phyloP scores from a whole-genome alignment of 2,113 vertebrate genomes.

The Cebus imitator region DNA sequence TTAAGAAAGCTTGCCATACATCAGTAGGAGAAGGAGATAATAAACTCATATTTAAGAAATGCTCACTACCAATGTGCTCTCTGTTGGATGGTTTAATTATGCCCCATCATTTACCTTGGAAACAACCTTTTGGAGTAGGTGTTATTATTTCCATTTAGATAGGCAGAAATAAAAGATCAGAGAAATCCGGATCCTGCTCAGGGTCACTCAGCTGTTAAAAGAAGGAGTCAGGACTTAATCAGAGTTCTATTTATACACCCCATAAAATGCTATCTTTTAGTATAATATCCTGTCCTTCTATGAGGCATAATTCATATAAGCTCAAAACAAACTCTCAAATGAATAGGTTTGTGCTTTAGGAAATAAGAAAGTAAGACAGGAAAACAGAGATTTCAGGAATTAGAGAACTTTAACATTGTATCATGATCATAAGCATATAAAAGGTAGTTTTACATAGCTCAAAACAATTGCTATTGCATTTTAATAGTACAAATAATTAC shows the following conservation, averaged over 20 bases:
- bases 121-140: not conserved
- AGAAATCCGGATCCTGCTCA: not conserved
- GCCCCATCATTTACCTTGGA: slow-evolving; percentile 5
- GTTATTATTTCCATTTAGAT: slow-evolving; percentile 25
- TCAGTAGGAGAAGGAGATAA: not conserved
- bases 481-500: not conserved
- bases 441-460: not conserved
- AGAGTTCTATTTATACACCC: not conserved
- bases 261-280: not conserved
- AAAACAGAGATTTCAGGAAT: not conserved
- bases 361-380: not conserved
- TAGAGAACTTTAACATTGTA: not conserved
- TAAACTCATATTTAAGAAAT: not conserved
- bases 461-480: not conserved
- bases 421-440: not conserved
- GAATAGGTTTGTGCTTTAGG: not conserved
- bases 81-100: slow-evolving; percentile 33
- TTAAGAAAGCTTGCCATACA: not conserved
- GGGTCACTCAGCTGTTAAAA: not conserved
- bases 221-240: slow-evolving; percentile 30
- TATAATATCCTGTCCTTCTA: not conserved
- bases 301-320: not conserved
- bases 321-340: not conserved
- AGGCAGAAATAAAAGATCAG: slow-evolving; percentile 27
- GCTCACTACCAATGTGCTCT: not conserved